A percentile compares a stretch with the other conserved stretches of the same genome.
phyloP scores from a whole-genome alignment of 2,888 invertebrate species.

The Melitaea athalia region DNA sequence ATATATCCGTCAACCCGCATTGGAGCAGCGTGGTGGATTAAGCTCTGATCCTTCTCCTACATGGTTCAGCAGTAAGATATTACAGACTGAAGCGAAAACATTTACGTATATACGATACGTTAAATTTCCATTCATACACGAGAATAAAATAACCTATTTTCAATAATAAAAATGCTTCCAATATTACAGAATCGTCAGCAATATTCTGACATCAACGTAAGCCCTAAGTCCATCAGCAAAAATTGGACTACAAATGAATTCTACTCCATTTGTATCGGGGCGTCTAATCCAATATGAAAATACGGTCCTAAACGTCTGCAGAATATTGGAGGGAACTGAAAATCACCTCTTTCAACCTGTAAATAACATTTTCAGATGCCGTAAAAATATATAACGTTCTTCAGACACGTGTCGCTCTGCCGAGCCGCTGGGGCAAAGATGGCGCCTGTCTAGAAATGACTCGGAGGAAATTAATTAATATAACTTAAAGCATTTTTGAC shows the following conservation, averaged over 20 bases:
- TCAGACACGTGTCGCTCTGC: slow-evolving; percentile 51
- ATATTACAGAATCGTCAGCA: not conserved
- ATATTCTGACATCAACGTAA: not conserved
- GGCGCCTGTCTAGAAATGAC: slow-evolving; percentile 33
- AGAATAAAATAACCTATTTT: not conserved
- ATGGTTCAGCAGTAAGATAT: no score
- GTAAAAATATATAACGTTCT: slow-evolving; percentile 60
- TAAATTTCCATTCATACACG: no score
- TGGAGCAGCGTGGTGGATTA: no score
- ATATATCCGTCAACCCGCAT: no score
- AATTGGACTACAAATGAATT: slow-evolving; percentile 35
- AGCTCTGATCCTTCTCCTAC: no score
- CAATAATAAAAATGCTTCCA: not conserved
- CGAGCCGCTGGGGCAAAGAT: slow-evolving; percentile 7
- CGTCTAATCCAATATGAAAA: slow-evolving; percentile 44
- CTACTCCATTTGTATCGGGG: slow-evolving; percentile 38
- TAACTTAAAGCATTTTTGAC: not conserved
- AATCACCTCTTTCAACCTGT: slow-evolving; percentile 62
- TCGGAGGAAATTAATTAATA: not conserved
- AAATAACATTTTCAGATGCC: slow-evolving; percentile 64
- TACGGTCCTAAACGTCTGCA: slow-evolving; percentile 46
- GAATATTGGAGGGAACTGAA: slow-evolving; percentile 53
- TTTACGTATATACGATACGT: not conserved
- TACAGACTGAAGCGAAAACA: no score
- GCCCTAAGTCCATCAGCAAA: not conserved